Evolutionary conservation across 1,140 invertebrate genomes (phyloP).

Genomic region (Drosophila lowei): DNA sequence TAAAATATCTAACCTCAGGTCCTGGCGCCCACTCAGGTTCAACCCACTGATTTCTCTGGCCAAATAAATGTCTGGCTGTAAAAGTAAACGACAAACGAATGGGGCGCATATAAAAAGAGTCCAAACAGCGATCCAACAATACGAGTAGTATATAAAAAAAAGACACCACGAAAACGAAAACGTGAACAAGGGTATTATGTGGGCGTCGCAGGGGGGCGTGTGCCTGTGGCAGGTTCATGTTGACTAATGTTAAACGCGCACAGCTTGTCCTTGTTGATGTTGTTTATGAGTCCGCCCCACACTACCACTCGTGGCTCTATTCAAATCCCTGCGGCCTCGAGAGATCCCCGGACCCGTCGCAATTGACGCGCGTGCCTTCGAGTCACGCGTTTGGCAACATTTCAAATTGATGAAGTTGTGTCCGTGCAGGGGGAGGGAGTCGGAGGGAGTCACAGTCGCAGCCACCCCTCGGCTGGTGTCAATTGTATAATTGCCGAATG

Average conservation of each 20-base stretch:
- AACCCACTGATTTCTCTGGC: conserved; percentile 57
- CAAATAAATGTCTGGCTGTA: conserved; percentile 74
- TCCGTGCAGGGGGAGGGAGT: neutral
- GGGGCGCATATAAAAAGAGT: conserved; percentile 65
- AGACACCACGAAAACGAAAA: conserved; percentile 36
- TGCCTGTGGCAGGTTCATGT: conserved; percentile 64
- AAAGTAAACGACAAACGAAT: conserved; percentile 80
- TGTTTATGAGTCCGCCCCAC: conserved; percentile 71
- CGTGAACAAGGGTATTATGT: conserved; percentile 12
- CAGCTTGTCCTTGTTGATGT: conserved; percentile 78
- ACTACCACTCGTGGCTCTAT: conserved; percentile 23
- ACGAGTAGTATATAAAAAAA: conserved; percentile 29
- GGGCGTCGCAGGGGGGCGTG: conserved; percentile 3
- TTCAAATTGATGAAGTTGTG: conserved; percentile 82
- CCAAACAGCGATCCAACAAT: conserved; percentile 32
- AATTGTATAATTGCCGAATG: conserved; percentile 83
- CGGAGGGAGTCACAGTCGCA: neutral
- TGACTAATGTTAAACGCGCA: conserved; percentile 75
- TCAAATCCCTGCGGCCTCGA: conserved; percentile 69
- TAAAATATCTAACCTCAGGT: conserved; percentile 63
- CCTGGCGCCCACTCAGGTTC: conserved; percentile 24
- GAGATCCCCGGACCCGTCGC: conserved; percentile 35
- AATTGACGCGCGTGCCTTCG: conserved; percentile 72
- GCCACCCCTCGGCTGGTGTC: conserved; percentile 61
- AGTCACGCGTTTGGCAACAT: conserved; percentile 62